Conservation (phyloP, 92 coral and sea anemone species). For the Palythoa grandis region DNA sequence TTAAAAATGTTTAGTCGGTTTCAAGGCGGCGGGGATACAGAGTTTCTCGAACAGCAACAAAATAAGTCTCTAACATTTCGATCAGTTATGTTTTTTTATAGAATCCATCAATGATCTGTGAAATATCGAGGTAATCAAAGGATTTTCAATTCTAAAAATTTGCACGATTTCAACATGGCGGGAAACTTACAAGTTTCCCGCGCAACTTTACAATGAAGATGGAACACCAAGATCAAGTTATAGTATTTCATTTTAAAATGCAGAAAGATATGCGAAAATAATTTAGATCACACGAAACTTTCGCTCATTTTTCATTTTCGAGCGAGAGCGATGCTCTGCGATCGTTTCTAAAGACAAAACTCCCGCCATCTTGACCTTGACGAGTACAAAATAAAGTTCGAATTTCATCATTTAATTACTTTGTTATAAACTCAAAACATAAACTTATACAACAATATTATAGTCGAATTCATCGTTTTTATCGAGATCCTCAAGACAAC, state of each 20-base stretch:
- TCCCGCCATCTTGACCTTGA: slow-evolving; percentile 35
- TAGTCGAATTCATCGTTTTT: no score
- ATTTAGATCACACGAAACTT: background rate
- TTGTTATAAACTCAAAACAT: background rate
- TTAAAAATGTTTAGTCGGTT: background rate
- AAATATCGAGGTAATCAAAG: background rate
- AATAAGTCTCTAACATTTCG: background rate
- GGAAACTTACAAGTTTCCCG: slow-evolving; percentile 27
- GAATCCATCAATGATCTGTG: background rate
- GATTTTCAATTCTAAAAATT: slow-evolving; percentile 5
- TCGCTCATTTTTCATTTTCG: background rate
- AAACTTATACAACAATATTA: background rate
- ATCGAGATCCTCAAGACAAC: no score
- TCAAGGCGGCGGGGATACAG: background rate
- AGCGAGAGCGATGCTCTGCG: background rate
- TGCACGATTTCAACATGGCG: slow-evolving; percentile 34
- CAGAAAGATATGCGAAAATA: background rate
- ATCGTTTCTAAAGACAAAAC: background rate
- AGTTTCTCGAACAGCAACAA: background rate
- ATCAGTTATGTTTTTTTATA: background rate
- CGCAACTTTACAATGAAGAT: background rate
- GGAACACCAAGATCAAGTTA: background rate
- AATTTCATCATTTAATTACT: background rate
- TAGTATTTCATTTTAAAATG: background rate
- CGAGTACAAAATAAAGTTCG: background rate